Conservation (phyloP, 2,113 vertebrate genomes). For the Dunckerocampus dactyliophorus region DNA sequence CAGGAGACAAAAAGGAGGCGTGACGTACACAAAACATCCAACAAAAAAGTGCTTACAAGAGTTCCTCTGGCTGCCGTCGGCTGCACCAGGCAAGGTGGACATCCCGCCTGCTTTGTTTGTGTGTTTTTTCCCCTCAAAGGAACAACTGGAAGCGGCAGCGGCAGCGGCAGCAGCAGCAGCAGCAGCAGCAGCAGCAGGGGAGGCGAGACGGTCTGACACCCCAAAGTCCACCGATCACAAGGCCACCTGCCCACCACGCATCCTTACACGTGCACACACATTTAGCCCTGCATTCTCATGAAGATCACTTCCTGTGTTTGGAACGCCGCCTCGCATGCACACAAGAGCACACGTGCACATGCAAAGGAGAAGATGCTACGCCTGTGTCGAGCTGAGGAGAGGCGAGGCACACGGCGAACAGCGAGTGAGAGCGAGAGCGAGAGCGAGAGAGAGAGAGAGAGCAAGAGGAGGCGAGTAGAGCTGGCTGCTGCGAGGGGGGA, state of each 20-base stretch:
- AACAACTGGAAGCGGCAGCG: conserved; percentile 9
- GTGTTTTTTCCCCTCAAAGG: not conserved
- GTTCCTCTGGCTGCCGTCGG: conserved; percentile 64
- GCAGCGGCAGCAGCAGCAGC: conserved; percentile 8
- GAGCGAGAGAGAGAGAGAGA: conserved; percentile 15
- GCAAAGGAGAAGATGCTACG: conserved; percentile 29
- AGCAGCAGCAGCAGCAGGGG: conserved; percentile 4
- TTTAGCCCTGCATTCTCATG: conserved; percentile 6
- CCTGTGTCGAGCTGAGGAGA: conserved; percentile 31
- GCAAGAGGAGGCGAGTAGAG: conserved; percentile 14
- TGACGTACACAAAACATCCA: not conserved
- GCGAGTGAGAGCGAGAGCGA: conserved; percentile 11
- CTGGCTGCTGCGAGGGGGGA: not conserved
- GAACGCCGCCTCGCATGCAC: not conserved
- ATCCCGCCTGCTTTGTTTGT: conserved; percentile 48
- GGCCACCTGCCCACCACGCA: conserved; percentile 53
- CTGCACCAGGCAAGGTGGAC: conserved; percentile 54
- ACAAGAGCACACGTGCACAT: not conserved
- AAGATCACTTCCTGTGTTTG: conserved; percentile 9
- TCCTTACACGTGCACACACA: conserved; percentile 46
- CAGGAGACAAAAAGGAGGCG: too few relatives aligned
- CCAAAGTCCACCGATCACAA: conserved; percentile 60
- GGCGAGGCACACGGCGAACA: conserved; percentile 28
- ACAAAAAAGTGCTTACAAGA: conserved; percentile 57
- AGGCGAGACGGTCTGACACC: conserved; percentile 28